phyloP scores from a whole-genome alignment of 2,888 invertebrate species.

The Pocota personata region DNA sequence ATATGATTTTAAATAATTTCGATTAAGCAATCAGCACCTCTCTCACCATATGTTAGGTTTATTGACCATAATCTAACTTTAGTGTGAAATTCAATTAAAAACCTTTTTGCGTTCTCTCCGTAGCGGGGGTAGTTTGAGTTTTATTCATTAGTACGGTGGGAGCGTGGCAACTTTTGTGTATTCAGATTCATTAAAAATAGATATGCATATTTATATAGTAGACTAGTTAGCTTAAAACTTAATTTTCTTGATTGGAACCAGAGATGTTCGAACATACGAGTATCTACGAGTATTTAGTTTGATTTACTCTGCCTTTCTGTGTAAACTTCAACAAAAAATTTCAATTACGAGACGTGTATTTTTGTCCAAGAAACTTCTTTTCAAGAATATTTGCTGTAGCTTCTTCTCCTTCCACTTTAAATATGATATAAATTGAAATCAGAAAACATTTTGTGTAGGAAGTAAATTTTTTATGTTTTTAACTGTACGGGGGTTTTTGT shows the following conservation, averaged over 20 bases:
- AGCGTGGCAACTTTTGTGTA: neutral
- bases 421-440: too few species aligned
- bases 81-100: conserved; percentile 22
- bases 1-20: conserved; percentile 5
- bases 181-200: neutral
- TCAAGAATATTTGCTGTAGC: neutral
- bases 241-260: neutral
- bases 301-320: neutral
- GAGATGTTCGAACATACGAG: neutral
- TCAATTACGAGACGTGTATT: neutral
- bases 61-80: neutral
- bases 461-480: neutral
- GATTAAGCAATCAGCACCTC: neutral
- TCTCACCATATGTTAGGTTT: neutral
- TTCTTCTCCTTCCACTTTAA: neutral
- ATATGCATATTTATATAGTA: neutral
- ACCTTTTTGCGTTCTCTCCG: neutral
- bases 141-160: neutral
- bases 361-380: neutral
- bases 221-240: neutral
- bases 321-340: conserved; percentile 13
- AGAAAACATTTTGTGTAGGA: neutral
- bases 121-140: neutral
- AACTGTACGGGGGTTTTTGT: neutral
- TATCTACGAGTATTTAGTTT: neutral